phyloP scores from a whole-genome alignment of 2,888 invertebrate species.

The Cylloceria caligata region DNA sequence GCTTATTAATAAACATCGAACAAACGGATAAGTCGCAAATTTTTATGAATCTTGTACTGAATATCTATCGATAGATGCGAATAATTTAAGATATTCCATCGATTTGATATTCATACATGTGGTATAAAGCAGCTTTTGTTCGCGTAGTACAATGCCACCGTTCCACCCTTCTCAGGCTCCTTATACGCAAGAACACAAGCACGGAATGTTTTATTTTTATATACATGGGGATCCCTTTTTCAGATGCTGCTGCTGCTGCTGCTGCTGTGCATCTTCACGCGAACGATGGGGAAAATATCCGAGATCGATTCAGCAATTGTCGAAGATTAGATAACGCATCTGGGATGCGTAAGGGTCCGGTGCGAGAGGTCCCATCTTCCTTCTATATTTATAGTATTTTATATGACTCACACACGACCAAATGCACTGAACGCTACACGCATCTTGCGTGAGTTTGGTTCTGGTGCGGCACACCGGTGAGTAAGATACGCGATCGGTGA shows the following conservation, averaged over 20 bases:
- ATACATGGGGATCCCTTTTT: constrained; percentile 45
- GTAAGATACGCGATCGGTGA: constrained; percentile 83
- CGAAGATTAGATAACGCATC: constrained; percentile 68
- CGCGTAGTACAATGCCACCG: constrained; percentile 57
- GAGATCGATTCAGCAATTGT: constrained; percentile 68
- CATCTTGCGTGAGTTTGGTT: constrained; percentile 1
- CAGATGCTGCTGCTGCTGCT: constrained; percentile 47
- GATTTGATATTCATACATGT: constrained; percentile 55
- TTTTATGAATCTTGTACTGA: constrained; percentile 18
- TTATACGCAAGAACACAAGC: constrained; percentile 49
- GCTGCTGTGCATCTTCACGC: constrained; percentile 48
- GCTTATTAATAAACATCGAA: background rate
- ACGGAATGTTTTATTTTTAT: constrained; percentile 41
- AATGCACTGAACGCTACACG: constrained; percentile 17
- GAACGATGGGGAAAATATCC: constrained; percentile 59
- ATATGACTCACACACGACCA: constrained; percentile 29
- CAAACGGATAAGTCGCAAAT: constrained; percentile 31
- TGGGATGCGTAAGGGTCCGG: constrained; percentile 56
- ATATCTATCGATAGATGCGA: constrained; percentile 63
- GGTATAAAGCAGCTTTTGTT: constrained; percentile 60
- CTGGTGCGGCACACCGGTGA: constrained; percentile 48
- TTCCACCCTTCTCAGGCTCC: constrained; percentile 32
- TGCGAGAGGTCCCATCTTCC: constrained; percentile 16
- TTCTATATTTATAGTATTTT: background rate
- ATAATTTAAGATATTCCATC: constrained; percentile 62